These are phyloP conservation scores for Taxidea taxus DNA, from an alignment of 2,113 vertebrate genomes.

Conservation along the genomic window DNA sequence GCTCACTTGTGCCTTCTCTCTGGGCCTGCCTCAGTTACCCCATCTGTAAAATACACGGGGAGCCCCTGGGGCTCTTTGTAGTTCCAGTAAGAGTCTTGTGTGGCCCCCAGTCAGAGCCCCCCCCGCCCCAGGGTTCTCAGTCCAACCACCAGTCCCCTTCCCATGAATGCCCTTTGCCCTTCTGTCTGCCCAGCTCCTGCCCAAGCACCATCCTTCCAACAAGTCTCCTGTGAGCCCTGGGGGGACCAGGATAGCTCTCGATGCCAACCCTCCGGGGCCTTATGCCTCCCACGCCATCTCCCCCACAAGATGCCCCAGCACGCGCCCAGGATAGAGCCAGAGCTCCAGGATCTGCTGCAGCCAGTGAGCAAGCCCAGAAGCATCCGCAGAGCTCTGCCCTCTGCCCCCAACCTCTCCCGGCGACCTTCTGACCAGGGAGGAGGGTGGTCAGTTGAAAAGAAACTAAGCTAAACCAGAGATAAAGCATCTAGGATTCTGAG, in stretches of 20 bases:
- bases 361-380: accelerated
- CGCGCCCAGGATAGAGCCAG: not conserved
- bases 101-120: not conserved
- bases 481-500: not conserved
- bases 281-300: not conserved
- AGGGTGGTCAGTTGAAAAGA: not conserved
- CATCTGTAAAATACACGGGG: not conserved
- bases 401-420: not conserved
- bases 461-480: not conserved
- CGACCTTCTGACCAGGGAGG: slow-evolving; percentile 20
- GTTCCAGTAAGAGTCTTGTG: not conserved
- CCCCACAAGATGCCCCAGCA: not conserved
- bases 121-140: not conserved
- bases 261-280: not conserved
- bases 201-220: not conserved
- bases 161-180: not conserved
- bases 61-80: not conserved
- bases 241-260: not conserved
- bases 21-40: not conserved
- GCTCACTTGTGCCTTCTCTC: not conserved
- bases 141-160: not conserved
- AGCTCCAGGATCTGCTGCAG: not conserved
- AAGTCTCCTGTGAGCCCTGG: not conserved
- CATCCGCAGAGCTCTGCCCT: not conserved
- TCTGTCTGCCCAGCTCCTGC: not conserved